These are phyloP conservation scores for Tuberolachnus salignus DNA, from an alignment of 2,888 invertebrate genomes.

Conservation along the genomic window DNA sequence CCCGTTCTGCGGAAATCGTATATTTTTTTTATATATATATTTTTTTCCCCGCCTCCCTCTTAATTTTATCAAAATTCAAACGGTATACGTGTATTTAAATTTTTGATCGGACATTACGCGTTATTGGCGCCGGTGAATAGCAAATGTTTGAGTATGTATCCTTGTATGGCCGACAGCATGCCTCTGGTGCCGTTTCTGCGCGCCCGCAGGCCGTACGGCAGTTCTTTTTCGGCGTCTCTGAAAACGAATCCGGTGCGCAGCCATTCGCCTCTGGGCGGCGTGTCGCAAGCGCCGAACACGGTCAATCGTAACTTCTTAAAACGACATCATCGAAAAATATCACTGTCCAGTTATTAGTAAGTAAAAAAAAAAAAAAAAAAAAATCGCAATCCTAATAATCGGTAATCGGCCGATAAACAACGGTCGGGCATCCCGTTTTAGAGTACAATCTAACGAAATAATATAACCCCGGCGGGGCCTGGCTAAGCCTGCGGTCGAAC, in stretches of 20 bases:
- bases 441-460: neutral
- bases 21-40: no score
- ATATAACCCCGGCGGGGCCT: neutral
- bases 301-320: constrained; percentile 69
- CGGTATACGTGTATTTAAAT: no score
- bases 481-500: neutral
- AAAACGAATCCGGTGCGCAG: constrained; percentile 72
- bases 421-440: no score
- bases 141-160: constrained; percentile 73
- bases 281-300: constrained; percentile 72
- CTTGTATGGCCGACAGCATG: constrained; percentile 71
- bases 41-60: no score
- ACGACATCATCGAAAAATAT: no score
- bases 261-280: constrained; percentile 77
- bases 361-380: neutral
- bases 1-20: no score
- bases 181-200: constrained; percentile 72
- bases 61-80: no score
- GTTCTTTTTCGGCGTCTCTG: constrained; percentile 67
- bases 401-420: no score
- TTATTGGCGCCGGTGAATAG: constrained; percentile 65
- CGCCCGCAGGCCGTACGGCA: constrained; percentile 72
- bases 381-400: no score
- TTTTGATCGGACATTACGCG: constrained; percentile 40
- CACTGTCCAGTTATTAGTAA: no score